phyloP scores from a whole-genome alignment of 92 coral and sea anemone genomes.

The Hydrozoanthus gracilis region DNA sequence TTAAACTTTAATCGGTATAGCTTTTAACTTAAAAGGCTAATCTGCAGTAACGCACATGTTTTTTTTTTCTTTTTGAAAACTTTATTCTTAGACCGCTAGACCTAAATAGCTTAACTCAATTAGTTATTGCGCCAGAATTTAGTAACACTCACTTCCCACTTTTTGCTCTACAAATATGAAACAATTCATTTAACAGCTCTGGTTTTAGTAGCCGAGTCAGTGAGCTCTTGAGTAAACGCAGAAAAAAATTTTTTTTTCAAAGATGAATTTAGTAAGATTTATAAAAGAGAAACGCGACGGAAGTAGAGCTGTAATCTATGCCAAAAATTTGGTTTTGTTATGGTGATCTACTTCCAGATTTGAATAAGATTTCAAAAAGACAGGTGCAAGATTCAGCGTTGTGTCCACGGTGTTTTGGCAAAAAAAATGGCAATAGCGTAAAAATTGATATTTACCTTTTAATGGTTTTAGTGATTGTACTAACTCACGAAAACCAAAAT shows the following conservation, averaged over 20 bases:
- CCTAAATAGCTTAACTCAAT: no score
- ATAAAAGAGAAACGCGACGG: not conserved
- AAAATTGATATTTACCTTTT: conserved; percentile 6
- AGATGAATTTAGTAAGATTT: not conserved
- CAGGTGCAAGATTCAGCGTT: not conserved
- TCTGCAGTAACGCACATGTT: no score
- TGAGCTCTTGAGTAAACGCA: not conserved
- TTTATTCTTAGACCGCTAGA: no score
- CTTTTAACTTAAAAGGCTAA: no score
- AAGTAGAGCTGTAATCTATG: not conserved
- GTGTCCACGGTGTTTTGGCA: not conserved
- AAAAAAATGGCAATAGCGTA: not conserved
- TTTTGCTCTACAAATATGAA: no score
- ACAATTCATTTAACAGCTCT: no score
- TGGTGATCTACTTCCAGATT: conserved; percentile 18
- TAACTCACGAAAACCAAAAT: not conserved
- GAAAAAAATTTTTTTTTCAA: not conserved
- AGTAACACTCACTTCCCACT: no score
- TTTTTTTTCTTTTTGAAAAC: no score
- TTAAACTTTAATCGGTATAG: no score
- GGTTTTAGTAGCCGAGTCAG: not conserved
- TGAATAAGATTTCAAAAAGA: not conserved
- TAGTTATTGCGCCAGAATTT: no score
- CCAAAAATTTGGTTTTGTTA: not conserved
- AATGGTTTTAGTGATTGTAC: not conserved